Base-by-base conservation (phyloP, 2,113 vertebrate species). In the Limnothrissa miodon region DNA sequence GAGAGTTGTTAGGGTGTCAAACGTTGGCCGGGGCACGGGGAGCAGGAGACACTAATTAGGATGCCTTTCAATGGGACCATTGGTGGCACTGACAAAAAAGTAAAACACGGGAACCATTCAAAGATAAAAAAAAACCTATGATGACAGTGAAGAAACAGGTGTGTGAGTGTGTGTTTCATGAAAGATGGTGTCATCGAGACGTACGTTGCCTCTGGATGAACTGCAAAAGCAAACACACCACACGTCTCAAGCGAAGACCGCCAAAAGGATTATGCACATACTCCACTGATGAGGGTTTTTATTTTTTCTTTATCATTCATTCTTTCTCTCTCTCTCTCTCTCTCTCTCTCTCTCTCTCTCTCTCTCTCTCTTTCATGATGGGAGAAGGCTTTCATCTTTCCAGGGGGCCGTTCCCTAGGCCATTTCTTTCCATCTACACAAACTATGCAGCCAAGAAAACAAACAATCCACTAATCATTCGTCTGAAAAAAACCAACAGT, bases 331-430 rank as follows among this genome's bases (percentile, higher is more conserved):
- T 29, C 33, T 25, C 62, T 42, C 8, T n/a, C 36, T 11, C 53
- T 56, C 53, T 56, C 53, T 56, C 53, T 56, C 53, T 56, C 17
- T 56, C 53, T 56, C 53, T 21, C 53, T 56, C 17, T 56, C 53
- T 56, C 53, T 21, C 17, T 19, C 21, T 21, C 62, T 36, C 62
- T 70, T 70, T 36, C 66, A 33, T 36, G 66, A 29, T 74, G 66
- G 13, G 13, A 56, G 66, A 8, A 83, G 29, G n/a, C 10, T 29
- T 82, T 29, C n/a, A 56, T 25, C 17, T 7, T 84, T 84, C 82
- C 56, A 79, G 10, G 21, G 66, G 83, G 56, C 29, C 29, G 79
- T 39, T 80, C 56, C 80, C 78, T 51, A 84, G 80, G 81, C 66
- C 66, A 17, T 74, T 74, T 36, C 33, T 74, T 36, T 33, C 29